Evolutionary conservation across 2,113 vertebrate genomes (phyloP).

Genomic region (Aptenodytes patagonicus): DNA sequence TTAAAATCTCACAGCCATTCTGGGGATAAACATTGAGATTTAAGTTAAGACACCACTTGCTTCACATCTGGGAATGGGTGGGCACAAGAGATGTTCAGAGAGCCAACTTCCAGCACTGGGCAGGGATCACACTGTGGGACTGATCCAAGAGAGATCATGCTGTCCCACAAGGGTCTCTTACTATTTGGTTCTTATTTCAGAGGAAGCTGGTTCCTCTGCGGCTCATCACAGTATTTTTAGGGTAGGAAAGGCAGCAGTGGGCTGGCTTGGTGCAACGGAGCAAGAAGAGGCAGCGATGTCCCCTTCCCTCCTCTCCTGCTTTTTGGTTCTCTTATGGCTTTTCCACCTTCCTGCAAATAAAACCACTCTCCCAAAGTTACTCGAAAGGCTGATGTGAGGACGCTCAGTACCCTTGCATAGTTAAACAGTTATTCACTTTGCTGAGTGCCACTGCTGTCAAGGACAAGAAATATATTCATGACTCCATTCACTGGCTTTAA

Average conservation of each 20-base stretch:
- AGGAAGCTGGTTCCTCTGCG: background rate
- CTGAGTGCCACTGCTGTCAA: conserved; percentile 30
- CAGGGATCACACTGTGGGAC: background rate
- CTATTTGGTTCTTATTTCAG: background rate
- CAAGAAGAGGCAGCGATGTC: background rate
- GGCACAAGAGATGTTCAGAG: background rate
- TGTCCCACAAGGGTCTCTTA: too few species aligned
- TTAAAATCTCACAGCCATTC: background rate
- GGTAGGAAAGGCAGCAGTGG: background rate
- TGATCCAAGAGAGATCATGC: background rate
- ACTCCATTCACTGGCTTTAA: conserved; percentile 17
- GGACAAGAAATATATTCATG: conserved; percentile 36
- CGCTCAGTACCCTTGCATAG: background rate
- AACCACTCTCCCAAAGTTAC: conserved; percentile 6
- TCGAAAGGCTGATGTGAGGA: background rate
- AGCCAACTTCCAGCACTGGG: background rate
- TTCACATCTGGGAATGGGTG: background rate
- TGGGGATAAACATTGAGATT: background rate
- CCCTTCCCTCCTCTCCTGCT: background rate
- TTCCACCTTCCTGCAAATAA: background rate
- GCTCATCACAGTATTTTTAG: background rate
- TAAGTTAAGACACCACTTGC: background rate
- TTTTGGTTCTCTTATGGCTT: background rate
- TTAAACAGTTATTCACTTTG: conserved; percentile 24
- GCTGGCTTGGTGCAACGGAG: background rate